Conservation (phyloP, 2,888 invertebrate species). For the Aleiodes leptofemur region DNA sequence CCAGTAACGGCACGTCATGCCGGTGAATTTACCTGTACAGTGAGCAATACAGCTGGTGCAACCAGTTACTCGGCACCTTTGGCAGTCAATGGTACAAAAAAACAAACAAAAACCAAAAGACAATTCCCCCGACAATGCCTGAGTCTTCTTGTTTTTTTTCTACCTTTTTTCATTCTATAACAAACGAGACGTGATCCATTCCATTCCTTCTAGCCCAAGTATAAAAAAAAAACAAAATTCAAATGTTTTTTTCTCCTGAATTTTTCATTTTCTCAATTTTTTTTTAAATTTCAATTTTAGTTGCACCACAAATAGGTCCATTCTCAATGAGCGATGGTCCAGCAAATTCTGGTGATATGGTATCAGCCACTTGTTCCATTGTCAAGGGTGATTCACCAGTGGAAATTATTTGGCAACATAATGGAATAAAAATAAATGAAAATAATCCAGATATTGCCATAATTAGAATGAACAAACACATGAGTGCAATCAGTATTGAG, state of each 20-base stretch:
- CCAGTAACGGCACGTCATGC: constrained; percentile 82
- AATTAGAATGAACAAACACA: constrained; percentile 76
- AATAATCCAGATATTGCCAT: constrained; percentile 74
- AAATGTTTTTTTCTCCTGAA: neutral
- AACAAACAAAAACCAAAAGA: neutral
- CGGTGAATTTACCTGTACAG: constrained; percentile 84
- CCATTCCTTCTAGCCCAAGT: neutral
- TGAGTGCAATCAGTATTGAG: constrained; percentile 82
- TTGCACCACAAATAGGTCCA: constrained; percentile 74
- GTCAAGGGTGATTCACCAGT: constrained; percentile 88
- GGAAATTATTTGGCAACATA: constrained; percentile 85
- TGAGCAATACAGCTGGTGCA: constrained; percentile 81
- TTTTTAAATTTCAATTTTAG: constrained; percentile 70
- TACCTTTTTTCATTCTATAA: too few relatives aligned
- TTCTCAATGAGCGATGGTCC: constrained; percentile 74
- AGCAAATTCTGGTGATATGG: constrained; percentile 74
- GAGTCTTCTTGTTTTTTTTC: neutral
- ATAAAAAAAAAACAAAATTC: too few relatives aligned
- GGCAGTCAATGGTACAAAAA: constrained; percentile 80
- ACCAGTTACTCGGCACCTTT: constrained; percentile 79
- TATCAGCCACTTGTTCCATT: constrained; percentile 81
- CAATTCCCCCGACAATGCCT: neutral
- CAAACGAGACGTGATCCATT: constrained; percentile 38
- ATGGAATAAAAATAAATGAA: constrained; percentile 72
- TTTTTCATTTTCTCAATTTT: neutral